Evolutionary conservation across 37 sponge, comb jelly and placozoan genomes (phyloP), one percentile per base, ranked within the genome.

Genomic region (Cladorhizidae sp.): DNA sequence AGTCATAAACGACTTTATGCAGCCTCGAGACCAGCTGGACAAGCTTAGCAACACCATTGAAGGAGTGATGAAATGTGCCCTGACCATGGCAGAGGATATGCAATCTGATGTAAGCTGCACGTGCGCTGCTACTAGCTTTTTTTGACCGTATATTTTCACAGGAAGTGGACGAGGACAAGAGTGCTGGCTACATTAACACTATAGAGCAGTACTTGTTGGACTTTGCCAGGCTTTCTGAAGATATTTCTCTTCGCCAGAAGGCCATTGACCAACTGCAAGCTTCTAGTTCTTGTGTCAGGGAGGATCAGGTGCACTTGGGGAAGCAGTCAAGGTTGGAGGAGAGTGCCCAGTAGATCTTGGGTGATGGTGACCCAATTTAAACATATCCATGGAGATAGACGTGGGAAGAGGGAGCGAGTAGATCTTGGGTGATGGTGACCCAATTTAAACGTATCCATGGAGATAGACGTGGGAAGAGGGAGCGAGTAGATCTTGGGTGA

Each of bases 1-100:
- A 25, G 5, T 2, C 31, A 33, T 12, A 3, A 65, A 65, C 36
- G 17, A 65, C 67, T 31, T 65, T 11, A 65, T 32, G 7, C 49
- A 78, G 33, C 38, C 67, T 9, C 38, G 23, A 6, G 79, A 78
- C 0, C 49, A 65, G 29, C 41, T 61, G 25, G 33, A 32, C 50
- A 64, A 64, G 41, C 79, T 78, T 43, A 64, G 42, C 51, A 65
- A 61, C 6, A 45, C 49, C 17, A 29, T 78, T 12, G 67, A 50
- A 32, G 67, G 33, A 14, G 49, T 65, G 9, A 50, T 78, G 67
- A 42, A 78, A 23, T 33, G 45, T 41, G 43, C 67, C 41, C 11
- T 32, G 20, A 59, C 29, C 33, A 32, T 78, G 67, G 79, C 67
- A 0, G 79, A 78, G 43, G 79, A 78, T 25, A 32, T 78, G 45